These are phyloP conservation scores for Pogonomyrmex californicus DNA, from an alignment of 1,140 invertebrate species.

Conservation along the genomic window DNA sequence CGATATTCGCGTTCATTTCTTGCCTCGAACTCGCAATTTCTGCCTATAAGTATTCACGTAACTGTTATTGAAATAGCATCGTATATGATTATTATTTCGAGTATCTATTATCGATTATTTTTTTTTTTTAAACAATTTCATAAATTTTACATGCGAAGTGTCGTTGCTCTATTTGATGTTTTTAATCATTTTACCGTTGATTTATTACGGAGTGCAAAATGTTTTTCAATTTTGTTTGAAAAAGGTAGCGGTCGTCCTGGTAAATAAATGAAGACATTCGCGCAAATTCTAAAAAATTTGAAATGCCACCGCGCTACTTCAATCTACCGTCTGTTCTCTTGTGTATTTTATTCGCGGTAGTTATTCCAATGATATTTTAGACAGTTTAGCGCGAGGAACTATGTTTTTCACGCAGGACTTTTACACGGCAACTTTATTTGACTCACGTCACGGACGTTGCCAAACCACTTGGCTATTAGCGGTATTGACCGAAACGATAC, in stretches of 20 bases:
- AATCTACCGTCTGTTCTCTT: background rate
- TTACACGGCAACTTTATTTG: background rate
- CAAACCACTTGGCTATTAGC: background rate
- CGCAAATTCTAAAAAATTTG: background rate
- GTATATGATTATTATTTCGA: background rate
- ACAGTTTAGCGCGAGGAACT: background rate
- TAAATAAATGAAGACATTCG: background rate
- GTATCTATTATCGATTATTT: background rate
- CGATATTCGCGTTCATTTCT: background rate
- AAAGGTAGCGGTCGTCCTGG: background rate
- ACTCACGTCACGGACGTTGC: background rate
- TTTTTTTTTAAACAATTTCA: background rate
- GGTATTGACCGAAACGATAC: background rate
- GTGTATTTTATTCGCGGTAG: background rate
- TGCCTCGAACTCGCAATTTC: background rate
- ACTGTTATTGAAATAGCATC: background rate
- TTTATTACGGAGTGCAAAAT: background rate
- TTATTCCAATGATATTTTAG: background rate
- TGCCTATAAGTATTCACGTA: background rate
- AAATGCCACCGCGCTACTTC: background rate
- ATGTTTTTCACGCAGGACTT: background rate
- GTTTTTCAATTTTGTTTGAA: background rate
- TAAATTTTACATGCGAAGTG: background rate
- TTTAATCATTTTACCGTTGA: background rate
- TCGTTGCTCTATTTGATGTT: background rate